Percentiles rank a stretch among this genome's conserved stretches.
These are phyloP conservation scores for Coilia nasus DNA, from an alignment of 2,797 vertebrate genomes.

Conservation along the genomic window DNA sequence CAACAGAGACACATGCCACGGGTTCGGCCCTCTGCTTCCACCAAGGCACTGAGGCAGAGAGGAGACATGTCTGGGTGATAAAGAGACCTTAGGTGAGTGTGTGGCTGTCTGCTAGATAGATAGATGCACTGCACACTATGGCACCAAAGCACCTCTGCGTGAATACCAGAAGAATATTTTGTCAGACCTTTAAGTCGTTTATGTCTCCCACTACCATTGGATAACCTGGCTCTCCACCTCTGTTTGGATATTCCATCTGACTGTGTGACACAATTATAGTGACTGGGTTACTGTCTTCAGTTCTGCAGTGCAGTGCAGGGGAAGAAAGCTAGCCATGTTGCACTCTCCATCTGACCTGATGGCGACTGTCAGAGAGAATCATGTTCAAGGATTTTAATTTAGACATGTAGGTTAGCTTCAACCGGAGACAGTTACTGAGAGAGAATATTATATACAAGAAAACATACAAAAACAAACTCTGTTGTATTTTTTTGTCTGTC, in stretches of 20 bases:
- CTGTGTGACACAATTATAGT: neutral
- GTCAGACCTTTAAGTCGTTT: too few species aligned
- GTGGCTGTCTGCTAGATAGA: too few species aligned
- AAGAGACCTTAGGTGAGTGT: too few species aligned
- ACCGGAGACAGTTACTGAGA: neutral
- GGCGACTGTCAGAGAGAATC: neutral
- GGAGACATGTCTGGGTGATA: neutral
- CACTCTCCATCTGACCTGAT: neutral
- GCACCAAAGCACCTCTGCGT: too few species aligned
- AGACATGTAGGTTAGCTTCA: neutral
- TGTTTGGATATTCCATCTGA: neutral
- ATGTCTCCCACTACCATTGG: neutral
- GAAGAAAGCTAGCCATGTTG: neutral
- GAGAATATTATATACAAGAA: slow-evolving; percentile 3
- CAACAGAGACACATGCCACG: neutral
- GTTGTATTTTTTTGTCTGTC: neutral
- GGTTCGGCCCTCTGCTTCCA: neutral
- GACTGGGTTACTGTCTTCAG: neutral
- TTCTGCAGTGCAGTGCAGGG: neutral
- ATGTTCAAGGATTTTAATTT: neutral
- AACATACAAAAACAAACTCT: neutral
- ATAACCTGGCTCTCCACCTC: neutral
- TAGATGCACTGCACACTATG: too few species aligned
- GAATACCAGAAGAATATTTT: too few species aligned
- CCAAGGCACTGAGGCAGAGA: neutral